Evolutionary conservation across 2,888 invertebrate genomes (phyloP).

Genomic region (Callimorpha dominula): DNA sequence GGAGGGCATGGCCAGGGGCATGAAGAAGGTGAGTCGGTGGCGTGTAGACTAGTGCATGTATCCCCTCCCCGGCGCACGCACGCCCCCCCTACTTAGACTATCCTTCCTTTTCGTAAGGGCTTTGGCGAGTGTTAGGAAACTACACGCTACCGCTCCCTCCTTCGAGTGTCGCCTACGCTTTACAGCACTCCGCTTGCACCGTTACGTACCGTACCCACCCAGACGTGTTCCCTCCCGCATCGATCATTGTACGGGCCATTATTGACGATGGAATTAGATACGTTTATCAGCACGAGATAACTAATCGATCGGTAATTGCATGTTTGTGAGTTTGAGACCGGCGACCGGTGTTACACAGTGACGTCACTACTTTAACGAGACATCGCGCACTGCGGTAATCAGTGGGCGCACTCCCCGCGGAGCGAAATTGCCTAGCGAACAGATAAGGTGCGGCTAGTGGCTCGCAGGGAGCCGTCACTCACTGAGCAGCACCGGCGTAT

Average conservation of each 20-base stretch:
- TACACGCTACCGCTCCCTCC: conserved; percentile 85
- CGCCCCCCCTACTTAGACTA: conserved; percentile 58
- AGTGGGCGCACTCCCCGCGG: conserved; percentile 17
- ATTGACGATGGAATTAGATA: conserved; percentile 37
- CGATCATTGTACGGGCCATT: conserved; percentile 31
- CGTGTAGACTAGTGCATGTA: conserved; percentile 85
- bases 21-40: conserved; percentile 87
- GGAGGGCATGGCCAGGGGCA: conserved; percentile 85
- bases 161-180: conserved; percentile 57
- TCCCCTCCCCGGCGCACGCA: conserved; percentile 61
- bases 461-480: conserved; percentile 1
- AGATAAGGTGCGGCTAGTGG: conserved; percentile 32
- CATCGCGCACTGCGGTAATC: conserved; percentile 13
- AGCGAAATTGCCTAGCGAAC: conserved; percentile 14
- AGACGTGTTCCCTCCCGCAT: conserved; percentile 23
- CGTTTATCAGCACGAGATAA: conserved; percentile 48
- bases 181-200: conserved; percentile 51
- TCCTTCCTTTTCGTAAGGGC: conserved; percentile 54
- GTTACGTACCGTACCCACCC: conserved; percentile 29
- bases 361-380: conserved; percentile 34
- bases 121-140: conserved; percentile 75
- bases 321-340: conserved; percentile 33
- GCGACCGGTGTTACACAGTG: conserved; percentile 43
- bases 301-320: conserved; percentile 55
- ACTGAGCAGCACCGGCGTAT: conserved; percentile 16